Base-by-base conservation (phyloP, 2,888 invertebrate species). In the Hesperia comma region DNA sequence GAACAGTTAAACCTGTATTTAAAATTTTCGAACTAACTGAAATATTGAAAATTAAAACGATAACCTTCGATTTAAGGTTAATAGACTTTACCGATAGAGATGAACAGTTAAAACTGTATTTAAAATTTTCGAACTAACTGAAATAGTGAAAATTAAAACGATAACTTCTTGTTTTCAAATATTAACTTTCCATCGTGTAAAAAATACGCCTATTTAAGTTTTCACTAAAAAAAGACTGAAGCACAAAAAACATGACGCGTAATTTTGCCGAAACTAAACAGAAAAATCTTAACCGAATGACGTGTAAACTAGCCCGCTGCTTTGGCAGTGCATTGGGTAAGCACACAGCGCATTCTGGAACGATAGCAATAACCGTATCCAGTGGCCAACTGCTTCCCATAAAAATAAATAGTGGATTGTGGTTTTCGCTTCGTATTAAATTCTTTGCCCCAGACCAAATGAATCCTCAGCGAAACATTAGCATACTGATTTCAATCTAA, bases 371-470 rank as follows among this genome's bases (percentile, higher is more conserved):
- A 88, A 87, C 87, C 80, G 78, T 86, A 78, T 81, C 79, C 78
- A 78, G 75, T 76, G 76, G 77, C 77, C 81, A 83, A 84, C 80
- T 77, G 77, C 71, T 72, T 21, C 77, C 82, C 88, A 80, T 89
- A 88, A 89, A 89, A 89, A 86, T 83, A 78, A 87, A 88, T 86
- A 80, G 86, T 84, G 72, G 77, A 75, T 72, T 79, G 83, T 78
- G 85, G 83, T 79, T 82, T 82, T 79, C 82, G 75, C 77, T 77
- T 76, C 74, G 77, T 77, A 81, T 80, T 80, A 80, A 80, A 80
- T 79, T 75, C 70, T 63, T 66, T 60, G 56, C 58, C 75, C 76
- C 76, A 78, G 78, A 21, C 43, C 69, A 75, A 54, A 26, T 7
- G 61, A 46, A 32, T 33, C 6, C 14, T 53, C 0, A 32, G 33